Conservation (phyloP, 2,113 vertebrate genomes). For the Hystrix brachyura region DNA sequence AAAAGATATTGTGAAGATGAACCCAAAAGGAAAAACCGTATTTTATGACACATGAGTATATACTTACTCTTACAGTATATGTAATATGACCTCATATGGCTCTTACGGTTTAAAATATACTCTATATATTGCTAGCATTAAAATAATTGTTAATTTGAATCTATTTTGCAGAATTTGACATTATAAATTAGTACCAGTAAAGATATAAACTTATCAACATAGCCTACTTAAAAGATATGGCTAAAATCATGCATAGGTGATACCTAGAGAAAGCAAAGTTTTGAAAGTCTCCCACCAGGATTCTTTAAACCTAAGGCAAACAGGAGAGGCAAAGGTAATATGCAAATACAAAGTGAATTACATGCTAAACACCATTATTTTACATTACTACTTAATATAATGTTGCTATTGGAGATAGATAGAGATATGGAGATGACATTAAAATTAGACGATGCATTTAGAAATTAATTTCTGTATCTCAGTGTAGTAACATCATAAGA, state of each 20-base stretch:
- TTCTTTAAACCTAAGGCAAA: slow-evolving; percentile 32
- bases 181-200: slow-evolving; percentile 49
- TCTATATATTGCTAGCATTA: neutral
- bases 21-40: neutral
- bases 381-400: neutral
- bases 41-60: slow-evolving; percentile 11
- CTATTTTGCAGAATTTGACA: neutral
- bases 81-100: neutral
- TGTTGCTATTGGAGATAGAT: neutral
- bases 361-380: neutral
- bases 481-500: neutral
- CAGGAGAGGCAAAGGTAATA: slow-evolving; percentile 5
- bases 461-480: neutral
- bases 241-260: neutral
- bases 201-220: slow-evolving; percentile 33
- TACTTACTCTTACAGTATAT: neutral
- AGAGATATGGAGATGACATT: neutral
- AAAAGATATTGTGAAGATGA: slow-evolving; percentile 35
- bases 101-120: slow-evolving; percentile 33
- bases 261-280: neutral
- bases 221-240: neutral
- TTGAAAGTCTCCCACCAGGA: slow-evolving; percentile 38
- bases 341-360: slow-evolving; percentile 20
- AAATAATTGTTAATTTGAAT: slow-evolving; percentile 10
- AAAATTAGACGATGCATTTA: neutral